Percentiles rank a stretch among this genome's conserved stretches.
These are phyloP conservation scores for Pyrrhura leucotis DNA, from an alignment of 2,797 vertebrate species.

Conservation along the genomic window DNA sequence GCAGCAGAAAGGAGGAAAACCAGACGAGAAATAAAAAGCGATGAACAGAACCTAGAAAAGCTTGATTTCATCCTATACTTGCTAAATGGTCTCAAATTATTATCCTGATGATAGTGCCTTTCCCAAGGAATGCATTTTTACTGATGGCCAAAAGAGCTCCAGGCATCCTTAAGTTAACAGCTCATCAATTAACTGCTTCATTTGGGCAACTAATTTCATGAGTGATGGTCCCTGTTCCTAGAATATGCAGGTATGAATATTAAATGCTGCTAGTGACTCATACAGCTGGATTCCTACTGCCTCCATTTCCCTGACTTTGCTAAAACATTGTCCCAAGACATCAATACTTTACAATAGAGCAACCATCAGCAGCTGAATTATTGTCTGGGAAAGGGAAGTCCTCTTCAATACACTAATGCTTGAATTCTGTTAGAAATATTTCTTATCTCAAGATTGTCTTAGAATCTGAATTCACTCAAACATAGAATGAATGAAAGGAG, in stretches of 20 bases:
- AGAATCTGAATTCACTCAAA: background rate
- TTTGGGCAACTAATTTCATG: constrained; percentile 49
- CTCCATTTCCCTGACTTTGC: constrained; percentile 22
- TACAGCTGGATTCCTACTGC: constrained; percentile 24
- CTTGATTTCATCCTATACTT: background rate
- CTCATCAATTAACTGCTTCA: constrained; percentile 55
- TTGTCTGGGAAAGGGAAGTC: background rate
- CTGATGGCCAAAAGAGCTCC: background rate
- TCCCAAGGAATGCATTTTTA: background rate
- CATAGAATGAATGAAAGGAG: background rate
- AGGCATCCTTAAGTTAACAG: constrained; percentile 33
- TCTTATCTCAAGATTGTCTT: background rate
- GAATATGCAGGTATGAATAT: constrained; percentile 50
- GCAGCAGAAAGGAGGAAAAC: background rate
- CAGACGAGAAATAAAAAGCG: background rate
- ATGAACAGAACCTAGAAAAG: background rate
- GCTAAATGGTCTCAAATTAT: background rate
- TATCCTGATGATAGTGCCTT: background rate
- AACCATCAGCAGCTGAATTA: background rate
- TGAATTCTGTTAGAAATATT: background rate
- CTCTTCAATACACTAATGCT: background rate
- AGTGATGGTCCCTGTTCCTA: constrained; percentile 61
- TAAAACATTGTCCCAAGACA: constrained; percentile 8
- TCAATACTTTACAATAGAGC: background rate
- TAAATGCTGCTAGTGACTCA: constrained; percentile 27